These are phyloP conservation scores for Tyria jacobaeae DNA, from an alignment of 2,888 invertebrate genomes.

Conservation along the genomic window DNA sequence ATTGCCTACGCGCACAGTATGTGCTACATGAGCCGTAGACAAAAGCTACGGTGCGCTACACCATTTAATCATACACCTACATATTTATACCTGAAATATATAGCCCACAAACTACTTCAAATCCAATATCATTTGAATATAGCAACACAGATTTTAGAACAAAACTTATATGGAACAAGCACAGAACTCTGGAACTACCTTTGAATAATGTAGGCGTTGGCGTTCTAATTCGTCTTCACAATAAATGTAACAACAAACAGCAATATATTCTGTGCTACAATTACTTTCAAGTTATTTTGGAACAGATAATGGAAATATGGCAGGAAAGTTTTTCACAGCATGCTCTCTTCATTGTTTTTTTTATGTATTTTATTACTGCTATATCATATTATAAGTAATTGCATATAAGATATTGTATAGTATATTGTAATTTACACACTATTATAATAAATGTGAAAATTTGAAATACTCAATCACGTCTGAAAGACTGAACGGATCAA, in stretches of 20 bases:
- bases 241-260: constrained; percentile 30
- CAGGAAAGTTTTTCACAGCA: neutral
- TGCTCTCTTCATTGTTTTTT: too few species aligned
- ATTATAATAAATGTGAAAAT: too few species aligned
- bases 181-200: constrained; percentile 16
- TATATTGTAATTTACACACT: too few species aligned
- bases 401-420: too few species aligned
- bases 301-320: neutral
- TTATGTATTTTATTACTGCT: too few species aligned
- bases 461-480: too few species aligned
- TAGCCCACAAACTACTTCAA: neutral
- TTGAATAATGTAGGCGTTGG: constrained; percentile 24
- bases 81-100: neutral
- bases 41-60: neutral
- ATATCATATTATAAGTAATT: too few species aligned
- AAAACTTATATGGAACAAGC: constrained; percentile 12
- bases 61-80: neutral
- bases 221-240: constrained; percentile 23
- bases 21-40: neutral
- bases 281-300: constrained; percentile 8
- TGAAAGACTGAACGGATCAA: too few species aligned
- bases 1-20: neutral
- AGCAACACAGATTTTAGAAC: constrained; percentile 8
- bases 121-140: constrained; percentile 14
- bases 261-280: constrained; percentile 21